phyloP scores from a whole-genome alignment of 1,140 invertebrate genomes.

The Lysiphlebus fabarum region DNA sequence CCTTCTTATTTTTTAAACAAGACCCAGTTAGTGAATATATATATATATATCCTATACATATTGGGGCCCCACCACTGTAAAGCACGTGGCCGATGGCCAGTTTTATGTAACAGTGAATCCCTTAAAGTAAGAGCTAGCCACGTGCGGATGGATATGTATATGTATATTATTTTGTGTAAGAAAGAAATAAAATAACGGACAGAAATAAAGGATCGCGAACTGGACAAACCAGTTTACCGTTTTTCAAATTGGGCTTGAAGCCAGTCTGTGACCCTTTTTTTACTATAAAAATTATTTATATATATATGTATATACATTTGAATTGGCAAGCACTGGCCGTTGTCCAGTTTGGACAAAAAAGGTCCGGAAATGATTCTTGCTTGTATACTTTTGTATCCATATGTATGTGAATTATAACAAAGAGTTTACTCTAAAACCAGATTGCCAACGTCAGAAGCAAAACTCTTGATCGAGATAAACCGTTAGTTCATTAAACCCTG shows the following conservation, averaged over 20 bases:
- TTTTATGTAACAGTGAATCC: no score
- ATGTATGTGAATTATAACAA: neutral
- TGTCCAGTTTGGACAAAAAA: constrained; percentile 39
- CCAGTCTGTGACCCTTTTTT: constrained; percentile 23
- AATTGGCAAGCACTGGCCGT: constrained; percentile 32
- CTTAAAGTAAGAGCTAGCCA: no score
- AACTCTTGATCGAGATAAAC: no score
- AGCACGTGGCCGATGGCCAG: neutral
- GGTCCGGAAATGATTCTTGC: constrained; percentile 15
- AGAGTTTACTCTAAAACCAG: no score
- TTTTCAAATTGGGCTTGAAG: constrained; percentile 47
- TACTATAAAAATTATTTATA: neutral
- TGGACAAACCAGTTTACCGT: constrained; percentile 59
- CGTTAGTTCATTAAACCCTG: no score
- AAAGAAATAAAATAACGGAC: constrained; percentile 37
- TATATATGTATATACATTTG: neutral
- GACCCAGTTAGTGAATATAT: no score
- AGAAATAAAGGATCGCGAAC: constrained; percentile 48
- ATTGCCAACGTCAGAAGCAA: no score
- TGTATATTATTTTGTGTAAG: no score
- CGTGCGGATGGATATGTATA: no score
- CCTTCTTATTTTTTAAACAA: no score
- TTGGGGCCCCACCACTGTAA: constrained; percentile 26
- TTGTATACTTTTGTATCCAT: constrained; percentile 5
- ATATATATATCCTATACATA: no score